phyloP scores from a whole-genome alignment of 2,888 invertebrate genomes.

The Chrysomela aeneicollis region DNA sequence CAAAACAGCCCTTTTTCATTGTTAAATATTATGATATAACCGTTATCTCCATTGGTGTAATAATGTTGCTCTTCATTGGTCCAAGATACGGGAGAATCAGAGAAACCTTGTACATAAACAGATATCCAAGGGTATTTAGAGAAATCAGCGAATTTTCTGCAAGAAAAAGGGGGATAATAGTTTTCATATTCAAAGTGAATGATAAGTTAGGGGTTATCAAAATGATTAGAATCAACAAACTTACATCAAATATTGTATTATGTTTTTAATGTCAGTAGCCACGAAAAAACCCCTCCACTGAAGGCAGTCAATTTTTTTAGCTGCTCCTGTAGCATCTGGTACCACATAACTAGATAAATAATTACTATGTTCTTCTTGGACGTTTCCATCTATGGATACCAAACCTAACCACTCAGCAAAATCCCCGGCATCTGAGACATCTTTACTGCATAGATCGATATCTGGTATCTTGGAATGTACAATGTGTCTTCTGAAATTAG shows the following conservation, averaged over 20 bases:
- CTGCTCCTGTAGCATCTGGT: constrained; percentile 53
- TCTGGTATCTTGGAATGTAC: constrained; percentile 60
- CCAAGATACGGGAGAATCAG: constrained; percentile 65
- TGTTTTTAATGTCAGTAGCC: constrained; percentile 54
- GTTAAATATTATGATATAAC: constrained; percentile 61
- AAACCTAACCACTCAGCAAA: constrained; percentile 68
- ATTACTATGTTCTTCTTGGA: constrained; percentile 48
- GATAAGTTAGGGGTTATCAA: neutral
- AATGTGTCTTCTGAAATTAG: constrained; percentile 55
- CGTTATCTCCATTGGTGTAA: constrained; percentile 64
- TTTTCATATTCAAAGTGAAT: too few relatives aligned
- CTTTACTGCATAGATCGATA: constrained; percentile 41
- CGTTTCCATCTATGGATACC: constrained; percentile 60
- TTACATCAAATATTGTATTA: constrained; percentile 43
- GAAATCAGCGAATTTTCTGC: constrained; percentile 38
- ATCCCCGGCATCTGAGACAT: constrained; percentile 51
- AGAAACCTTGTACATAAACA: constrained; percentile 66
- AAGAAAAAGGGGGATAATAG: constrained; percentile 22
- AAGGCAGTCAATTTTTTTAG: constrained; percentile 56
- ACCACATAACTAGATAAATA: constrained; percentile 58
- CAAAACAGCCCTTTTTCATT: constrained; percentile 52
- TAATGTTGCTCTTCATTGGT: constrained; percentile 62
- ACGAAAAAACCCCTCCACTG: constrained; percentile 65
- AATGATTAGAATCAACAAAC: constrained; percentile 9
- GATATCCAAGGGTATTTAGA: constrained; percentile 61